Conservation (phyloP, 2,888 invertebrate species). For the Noctua comes region DNA sequence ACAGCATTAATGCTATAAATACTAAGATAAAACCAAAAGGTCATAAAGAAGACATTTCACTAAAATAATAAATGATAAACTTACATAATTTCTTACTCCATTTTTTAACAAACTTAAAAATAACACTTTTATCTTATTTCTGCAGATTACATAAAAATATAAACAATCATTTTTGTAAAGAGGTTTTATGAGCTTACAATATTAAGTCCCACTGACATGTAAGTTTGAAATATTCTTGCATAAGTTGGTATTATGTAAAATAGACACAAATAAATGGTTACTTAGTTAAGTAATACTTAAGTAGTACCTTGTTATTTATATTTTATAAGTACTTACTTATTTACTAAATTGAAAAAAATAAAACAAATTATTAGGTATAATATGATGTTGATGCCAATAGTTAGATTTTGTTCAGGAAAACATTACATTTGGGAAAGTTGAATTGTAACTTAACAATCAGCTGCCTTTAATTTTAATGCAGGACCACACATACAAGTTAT, state of each 20-base stretch:
- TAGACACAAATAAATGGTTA: constrained; percentile 23
- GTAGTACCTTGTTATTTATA: too few relatives aligned
- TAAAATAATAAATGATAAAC: constrained; percentile 21
- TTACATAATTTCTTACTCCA: constrained; percentile 1
- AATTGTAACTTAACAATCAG: background rate
- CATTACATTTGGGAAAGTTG: background rate
- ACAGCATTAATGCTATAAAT: background rate
- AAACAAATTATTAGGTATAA: background rate
- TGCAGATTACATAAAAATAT: constrained; percentile 18
- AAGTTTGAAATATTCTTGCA: background rate
- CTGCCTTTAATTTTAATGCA: background rate
- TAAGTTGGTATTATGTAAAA: constrained; percentile 38
- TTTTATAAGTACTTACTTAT: background rate
- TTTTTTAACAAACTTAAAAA: constrained; percentile 7
- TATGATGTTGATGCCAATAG: background rate
- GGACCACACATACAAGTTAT: background rate
- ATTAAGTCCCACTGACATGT: background rate
- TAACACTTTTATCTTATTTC: background rate
- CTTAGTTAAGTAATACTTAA: background rate
- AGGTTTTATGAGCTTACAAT: constrained; percentile 3
- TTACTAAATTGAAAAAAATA: background rate
- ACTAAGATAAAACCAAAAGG: background rate
- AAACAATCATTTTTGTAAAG: background rate
- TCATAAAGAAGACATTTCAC: background rate
- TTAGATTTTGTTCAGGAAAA: background rate